Evolutionary conservation across 2,888 invertebrate genomes (phyloP), one percentile per base, ranked within the genome.

Genomic region (Hypsopygia costalis): DNA sequence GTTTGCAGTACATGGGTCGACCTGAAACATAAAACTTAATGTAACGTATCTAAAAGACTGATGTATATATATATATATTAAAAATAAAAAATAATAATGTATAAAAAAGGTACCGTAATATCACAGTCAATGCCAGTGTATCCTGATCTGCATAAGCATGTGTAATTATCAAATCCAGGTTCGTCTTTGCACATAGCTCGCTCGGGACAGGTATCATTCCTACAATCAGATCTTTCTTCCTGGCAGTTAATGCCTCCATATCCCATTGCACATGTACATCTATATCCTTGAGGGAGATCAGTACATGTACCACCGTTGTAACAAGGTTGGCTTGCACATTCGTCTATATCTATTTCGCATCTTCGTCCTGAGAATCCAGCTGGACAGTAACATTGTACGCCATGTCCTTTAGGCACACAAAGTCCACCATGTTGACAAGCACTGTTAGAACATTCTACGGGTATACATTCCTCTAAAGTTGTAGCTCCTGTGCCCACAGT

Each of bases 111-210:
- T 87, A 94, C 95, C 47, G 97, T 97, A 30, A 97, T 90, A 70
- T 97, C 97, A 69, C 97, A 98, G 66, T 96, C 95, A 41, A 94
- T 90, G 28, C 98, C 99, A 10, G 98, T 97, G 69, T 98, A 99
- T 37, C 98, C 98, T 48, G 96, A 94, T 67, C 97, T 91, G 69
- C 99, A 99, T 6, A 98, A 89, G 69, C 99, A 99, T 1, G 97
- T 97, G 62, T 93, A 94, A 66, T 97, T 97, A 59, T 95, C 95
- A 56, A 92, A 93, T 44, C 95, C 97, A 11, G 95, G 97, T 78
- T 94, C 96, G 75, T 98, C 97, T 82, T 98, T 98, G 78, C 99
- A 99, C 96, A 98, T 97, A 2, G 98, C 98, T 62, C 97, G 91
- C 68, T 97, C 98, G 0, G 97, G 97, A 60, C 99, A 99, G 0